These are phyloP conservation scores for Junco hyemalis DNA, from an alignment of 2,113 vertebrate genomes.

Conservation along the genomic window DNA sequence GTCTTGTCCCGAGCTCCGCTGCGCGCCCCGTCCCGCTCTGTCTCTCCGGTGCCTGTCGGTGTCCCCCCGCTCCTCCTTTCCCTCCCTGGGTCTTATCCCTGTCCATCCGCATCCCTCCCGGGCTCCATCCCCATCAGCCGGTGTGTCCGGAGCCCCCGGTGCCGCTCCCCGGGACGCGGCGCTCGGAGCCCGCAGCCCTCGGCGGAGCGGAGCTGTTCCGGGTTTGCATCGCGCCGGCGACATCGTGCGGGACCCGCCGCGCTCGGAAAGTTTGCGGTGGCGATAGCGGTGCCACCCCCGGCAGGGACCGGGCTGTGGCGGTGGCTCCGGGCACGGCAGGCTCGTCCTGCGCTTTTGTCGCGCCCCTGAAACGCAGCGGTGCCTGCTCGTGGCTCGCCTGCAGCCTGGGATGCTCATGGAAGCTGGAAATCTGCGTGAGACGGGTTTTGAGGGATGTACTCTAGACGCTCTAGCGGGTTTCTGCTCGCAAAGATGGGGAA, in stretches of 20 bases:
- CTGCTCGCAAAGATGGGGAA: neutral
- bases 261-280: neutral
- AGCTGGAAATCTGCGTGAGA: neutral
- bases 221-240: neutral
- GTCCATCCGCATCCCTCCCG: neutral
- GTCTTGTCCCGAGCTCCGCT: neutral
- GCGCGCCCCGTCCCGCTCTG: neutral
- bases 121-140: neutral
- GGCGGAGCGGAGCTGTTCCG: neutral
- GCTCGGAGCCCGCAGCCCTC: neutral
- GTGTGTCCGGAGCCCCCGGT: accelerated
- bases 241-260: accelerated
- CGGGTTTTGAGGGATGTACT: accelerated
- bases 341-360: neutral
- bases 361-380: neutral
- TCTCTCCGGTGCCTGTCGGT: too few relatives aligned
- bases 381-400: neutral
- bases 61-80: too few relatives aligned
- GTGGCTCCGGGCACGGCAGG: neutral
- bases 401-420: neutral
- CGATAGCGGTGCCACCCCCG: accelerated
- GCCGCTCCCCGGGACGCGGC: neutral
- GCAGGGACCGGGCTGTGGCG: neutral
- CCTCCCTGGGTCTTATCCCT: neutral
- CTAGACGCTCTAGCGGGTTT: accelerated